These are phyloP conservation scores for Myotis planiceps DNA, from an alignment of 2,797 vertebrate species.

Conservation along the genomic window DNA sequence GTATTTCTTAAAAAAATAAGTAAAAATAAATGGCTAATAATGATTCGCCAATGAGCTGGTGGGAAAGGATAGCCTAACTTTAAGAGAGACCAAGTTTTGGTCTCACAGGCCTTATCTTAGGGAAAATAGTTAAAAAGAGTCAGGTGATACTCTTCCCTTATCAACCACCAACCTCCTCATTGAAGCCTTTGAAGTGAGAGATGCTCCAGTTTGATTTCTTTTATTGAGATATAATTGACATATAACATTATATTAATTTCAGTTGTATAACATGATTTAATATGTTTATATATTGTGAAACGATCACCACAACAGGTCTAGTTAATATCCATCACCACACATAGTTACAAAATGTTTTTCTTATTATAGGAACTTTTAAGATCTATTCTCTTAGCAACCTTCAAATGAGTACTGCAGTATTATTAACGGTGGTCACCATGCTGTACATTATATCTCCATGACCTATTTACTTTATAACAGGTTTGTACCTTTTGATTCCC, in stretches of 20 bases:
- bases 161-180: neutral
- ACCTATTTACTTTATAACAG: neutral
- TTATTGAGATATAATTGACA: neutral
- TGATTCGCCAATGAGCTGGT: neutral
- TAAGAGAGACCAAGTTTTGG: neutral
- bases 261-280: neutral
- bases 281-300: neutral
- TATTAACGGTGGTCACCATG: neutral
- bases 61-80: neutral
- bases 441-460: neutral
- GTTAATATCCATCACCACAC: neutral
- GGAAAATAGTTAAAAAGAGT: neutral
- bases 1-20: too few relatives aligned
- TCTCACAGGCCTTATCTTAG: neutral
- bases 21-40: neutral
- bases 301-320: neutral
- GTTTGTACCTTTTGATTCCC: neutral
- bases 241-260: neutral
- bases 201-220: neutral
- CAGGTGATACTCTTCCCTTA: neutral
- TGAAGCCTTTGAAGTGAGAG: neutral
- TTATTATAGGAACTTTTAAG: neutral
- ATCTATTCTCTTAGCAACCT: neutral
- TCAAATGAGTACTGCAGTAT: neutral
- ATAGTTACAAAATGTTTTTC: neutral